Evolutionary conservation across 1,140 invertebrate species (phyloP).

Genomic region (Drosophila athabasca): DNA sequence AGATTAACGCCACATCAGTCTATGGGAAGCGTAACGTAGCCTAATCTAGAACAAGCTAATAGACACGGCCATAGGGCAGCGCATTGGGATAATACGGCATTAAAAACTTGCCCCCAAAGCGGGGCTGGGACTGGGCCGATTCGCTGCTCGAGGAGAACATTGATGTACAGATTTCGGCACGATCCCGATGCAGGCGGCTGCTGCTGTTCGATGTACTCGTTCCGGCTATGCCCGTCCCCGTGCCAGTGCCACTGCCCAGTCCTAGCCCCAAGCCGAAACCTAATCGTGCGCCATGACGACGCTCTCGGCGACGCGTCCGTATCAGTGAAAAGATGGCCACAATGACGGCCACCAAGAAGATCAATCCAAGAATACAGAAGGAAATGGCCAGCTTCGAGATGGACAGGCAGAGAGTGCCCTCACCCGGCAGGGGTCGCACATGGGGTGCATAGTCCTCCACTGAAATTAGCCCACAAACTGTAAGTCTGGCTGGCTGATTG

Average conservation of each 20-base stretch:
- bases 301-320: slow-evolving; percentile 84
- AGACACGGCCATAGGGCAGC: slow-evolving; percentile 80
- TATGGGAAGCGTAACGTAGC: slow-evolving; percentile 35
- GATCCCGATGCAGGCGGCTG: slow-evolving; percentile 60
- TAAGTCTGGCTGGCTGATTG: neutral
- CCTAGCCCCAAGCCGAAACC: slow-evolving; percentile 37
- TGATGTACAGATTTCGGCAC: slow-evolving; percentile 75
- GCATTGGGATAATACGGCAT: slow-evolving; percentile 81
- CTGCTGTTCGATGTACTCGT: slow-evolving; percentile 69
- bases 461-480: slow-evolving; percentile 21
- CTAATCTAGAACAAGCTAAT: slow-evolving; percentile 36
- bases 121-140: slow-evolving; percentile 73
- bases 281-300: slow-evolving; percentile 34
- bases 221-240: slow-evolving; percentile 23
- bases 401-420: slow-evolving; percentile 87
- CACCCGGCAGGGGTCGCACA: slow-evolving; percentile 56
- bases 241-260: slow-evolving; percentile 32
- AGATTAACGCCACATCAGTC: slow-evolving; percentile 65
- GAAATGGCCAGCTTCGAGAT: slow-evolving; percentile 89
- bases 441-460: slow-evolving; percentile 76
- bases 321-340: slow-evolving; percentile 88
- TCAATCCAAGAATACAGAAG: slow-evolving; percentile 87
- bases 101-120: slow-evolving; percentile 78
- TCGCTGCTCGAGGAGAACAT: slow-evolving; percentile 83
- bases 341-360: slow-evolving; percentile 87